A percentile compares a stretch with the other conserved stretches of the same genome.
phyloP scores from a whole-genome alignment of 2,888 invertebrate genomes.

The Pyrgus malvae region DNA sequence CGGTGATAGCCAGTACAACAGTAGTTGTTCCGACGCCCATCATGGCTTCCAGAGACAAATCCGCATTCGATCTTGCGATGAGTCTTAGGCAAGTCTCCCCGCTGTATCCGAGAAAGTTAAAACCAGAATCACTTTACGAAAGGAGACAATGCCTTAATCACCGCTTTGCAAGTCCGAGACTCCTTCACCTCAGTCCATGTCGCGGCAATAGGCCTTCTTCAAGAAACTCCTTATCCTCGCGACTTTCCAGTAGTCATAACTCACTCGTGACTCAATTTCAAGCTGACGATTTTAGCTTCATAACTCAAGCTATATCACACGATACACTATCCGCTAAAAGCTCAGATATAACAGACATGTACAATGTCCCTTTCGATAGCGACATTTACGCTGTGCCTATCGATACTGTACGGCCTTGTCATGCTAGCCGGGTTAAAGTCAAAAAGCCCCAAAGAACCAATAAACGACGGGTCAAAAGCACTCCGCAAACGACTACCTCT shows the following conservation, averaged over 20 bases:
- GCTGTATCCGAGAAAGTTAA: conserved; percentile 63
- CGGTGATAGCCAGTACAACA: conserved; percentile 46
- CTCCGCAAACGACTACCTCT: conserved; percentile 55
- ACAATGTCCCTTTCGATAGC: conserved; percentile 94
- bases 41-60: conserved; percentile 48
- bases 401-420: conserved; percentile 87
- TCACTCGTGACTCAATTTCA: conserved; percentile 89
- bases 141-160: conserved; percentile 68
- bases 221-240: conserved; percentile 88
- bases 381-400: conserved; percentile 94
- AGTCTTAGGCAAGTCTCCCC: conserved; percentile 58
- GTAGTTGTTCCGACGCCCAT: conserved; percentile 53
- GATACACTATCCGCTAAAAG: conserved; percentile 86
- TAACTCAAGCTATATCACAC: conserved; percentile 94
- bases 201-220: conserved; percentile 86
- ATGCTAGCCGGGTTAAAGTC: conserved; percentile 60
- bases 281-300: conserved; percentile 92
- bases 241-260: conserved; percentile 92
- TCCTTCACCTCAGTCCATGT: conserved; percentile 83
- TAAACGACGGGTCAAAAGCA: conserved; percentile 66
- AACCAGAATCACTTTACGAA: conserved; percentile 64
- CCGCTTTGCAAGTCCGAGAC: conserved; percentile 68
- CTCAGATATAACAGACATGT: conserved; percentile 91
- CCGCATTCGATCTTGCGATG: conserved; percentile 49
- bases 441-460: conserved; percentile 62